Conservation (phyloP, 2,113 vertebrate species). For the Alosa alosa region DNA sequence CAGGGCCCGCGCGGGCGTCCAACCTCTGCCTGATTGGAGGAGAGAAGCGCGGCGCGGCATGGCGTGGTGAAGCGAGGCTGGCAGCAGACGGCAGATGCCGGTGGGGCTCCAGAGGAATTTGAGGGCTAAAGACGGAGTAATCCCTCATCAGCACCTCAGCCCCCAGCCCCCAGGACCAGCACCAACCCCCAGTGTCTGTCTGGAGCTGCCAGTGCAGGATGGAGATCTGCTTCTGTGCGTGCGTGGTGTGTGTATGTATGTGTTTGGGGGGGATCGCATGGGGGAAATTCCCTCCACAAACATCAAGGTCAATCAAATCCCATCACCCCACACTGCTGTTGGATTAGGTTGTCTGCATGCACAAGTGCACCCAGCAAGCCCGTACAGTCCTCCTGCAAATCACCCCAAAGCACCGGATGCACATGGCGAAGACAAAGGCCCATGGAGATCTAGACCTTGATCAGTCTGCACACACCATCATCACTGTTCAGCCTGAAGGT, state of each 20-base stretch:
- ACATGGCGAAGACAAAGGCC: background rate
- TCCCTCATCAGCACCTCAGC: conserved; percentile 27
- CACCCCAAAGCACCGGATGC: background rate
- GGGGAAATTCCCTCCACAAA: background rate
- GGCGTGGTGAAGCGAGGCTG: background rate
- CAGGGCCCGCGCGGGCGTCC: background rate
- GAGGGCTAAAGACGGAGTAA: conserved; percentile 49
- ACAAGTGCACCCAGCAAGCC: background rate
- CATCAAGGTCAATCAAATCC: background rate
- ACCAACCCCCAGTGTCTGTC: no score
- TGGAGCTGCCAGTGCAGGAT: no score
- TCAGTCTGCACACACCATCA: conserved; percentile 30
- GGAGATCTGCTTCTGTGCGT: conserved; percentile 33
- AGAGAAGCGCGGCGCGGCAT: background rate
- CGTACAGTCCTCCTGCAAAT: background rate
- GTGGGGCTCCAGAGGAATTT: conserved; percentile 49
- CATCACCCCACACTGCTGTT: background rate
- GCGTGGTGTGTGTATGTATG: background rate
- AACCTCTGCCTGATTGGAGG: conserved; percentile 33
- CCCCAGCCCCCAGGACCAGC: background rate
- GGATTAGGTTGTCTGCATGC: background rate
- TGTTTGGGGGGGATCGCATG: background rate
- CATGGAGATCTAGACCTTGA: background rate
- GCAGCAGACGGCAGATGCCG: conserved; percentile 52
- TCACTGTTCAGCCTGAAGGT: no score